These are phyloP conservation scores for Glyphotaelius pellucidus DNA, from an alignment of 2,888 invertebrate species.

Conservation along the genomic window DNA sequence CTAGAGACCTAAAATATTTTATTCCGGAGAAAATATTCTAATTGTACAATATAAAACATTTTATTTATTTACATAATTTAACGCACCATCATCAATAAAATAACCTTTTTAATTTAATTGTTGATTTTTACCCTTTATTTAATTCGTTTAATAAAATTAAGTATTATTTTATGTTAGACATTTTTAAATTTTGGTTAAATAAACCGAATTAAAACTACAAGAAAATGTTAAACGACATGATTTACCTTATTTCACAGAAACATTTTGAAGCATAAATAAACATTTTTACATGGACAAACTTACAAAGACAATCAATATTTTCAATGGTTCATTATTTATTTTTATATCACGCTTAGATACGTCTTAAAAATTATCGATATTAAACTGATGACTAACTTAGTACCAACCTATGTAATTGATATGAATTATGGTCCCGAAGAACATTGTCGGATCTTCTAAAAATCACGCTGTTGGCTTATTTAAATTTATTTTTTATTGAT, in stretches of 20 bases:
- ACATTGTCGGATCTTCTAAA: too few relatives aligned
- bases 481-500: too few relatives aligned
- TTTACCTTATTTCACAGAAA: not conserved
- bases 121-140: not conserved
- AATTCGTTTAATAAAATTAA: not conserved
- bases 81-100: too few relatives aligned
- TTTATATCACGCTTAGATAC: not conserved
- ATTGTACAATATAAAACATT: not conserved
- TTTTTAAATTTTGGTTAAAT: not conserved
- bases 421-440: too few relatives aligned
- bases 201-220: not conserved
- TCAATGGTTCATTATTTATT: not conserved
- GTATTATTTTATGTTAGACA: not conserved
- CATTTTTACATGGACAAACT: not conserved
- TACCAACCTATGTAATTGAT: too few relatives aligned
- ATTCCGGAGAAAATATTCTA: not conserved
- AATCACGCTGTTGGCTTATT: too few relatives aligned
- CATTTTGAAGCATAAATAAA: not conserved
- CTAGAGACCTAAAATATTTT: not conserved
- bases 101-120: too few relatives aligned
- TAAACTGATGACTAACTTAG: too few relatives aligned
- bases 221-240: not conserved
- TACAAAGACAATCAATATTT: not conserved
- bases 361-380: too few relatives aligned
- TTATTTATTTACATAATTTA: not conserved